phyloP scores from a whole-genome alignment of 2,113 vertebrate genomes.

The Sinocyclocheilus grahami region DNA sequence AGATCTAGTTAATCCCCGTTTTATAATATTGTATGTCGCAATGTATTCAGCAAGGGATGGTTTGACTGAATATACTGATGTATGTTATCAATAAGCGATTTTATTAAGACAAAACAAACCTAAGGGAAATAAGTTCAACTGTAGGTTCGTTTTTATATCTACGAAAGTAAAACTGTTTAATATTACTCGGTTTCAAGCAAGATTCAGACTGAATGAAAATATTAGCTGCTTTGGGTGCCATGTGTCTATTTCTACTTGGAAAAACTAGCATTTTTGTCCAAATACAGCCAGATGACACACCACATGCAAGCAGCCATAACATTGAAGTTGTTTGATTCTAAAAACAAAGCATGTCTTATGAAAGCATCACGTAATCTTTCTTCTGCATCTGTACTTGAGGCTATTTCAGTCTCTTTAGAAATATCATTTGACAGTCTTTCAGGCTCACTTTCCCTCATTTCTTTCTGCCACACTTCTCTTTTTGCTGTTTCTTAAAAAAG shows the following conservation, averaged over 20 bases:
- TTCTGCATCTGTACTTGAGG: slow-evolving; percentile 9
- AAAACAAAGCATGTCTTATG: slow-evolving; percentile 19
- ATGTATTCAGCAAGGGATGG: slow-evolving; percentile 15
- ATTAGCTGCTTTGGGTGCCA: slow-evolving; percentile 38
- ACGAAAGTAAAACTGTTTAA: too few relatives aligned
- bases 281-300: not conserved
- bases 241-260: slow-evolving; percentile 44
- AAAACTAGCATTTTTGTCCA: slow-evolving; percentile 19
- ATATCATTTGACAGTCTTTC: not conserved
- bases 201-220: not conserved
- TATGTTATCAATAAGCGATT: slow-evolving; percentile 1
- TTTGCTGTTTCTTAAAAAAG: not conserved
- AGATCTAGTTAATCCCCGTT: slow-evolving; percentile 2
- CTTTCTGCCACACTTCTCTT: not conserved
- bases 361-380: not conserved
- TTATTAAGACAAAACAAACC: not conserved
- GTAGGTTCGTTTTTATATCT: slow-evolving; percentile 1
- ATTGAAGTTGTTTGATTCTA: slow-evolving; percentile 20
- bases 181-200: not conserved
- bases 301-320: slow-evolving; percentile 28
- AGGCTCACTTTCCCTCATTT: not conserved
- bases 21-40: slow-evolving; percentile 15
- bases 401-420: not conserved
- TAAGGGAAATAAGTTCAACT: not conserved
- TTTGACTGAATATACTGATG: slow-evolving; percentile 4